Evolutionary conservation across 2,888 invertebrate genomes (phyloP).

Genomic region (Raillietiella orientalis): DNA sequence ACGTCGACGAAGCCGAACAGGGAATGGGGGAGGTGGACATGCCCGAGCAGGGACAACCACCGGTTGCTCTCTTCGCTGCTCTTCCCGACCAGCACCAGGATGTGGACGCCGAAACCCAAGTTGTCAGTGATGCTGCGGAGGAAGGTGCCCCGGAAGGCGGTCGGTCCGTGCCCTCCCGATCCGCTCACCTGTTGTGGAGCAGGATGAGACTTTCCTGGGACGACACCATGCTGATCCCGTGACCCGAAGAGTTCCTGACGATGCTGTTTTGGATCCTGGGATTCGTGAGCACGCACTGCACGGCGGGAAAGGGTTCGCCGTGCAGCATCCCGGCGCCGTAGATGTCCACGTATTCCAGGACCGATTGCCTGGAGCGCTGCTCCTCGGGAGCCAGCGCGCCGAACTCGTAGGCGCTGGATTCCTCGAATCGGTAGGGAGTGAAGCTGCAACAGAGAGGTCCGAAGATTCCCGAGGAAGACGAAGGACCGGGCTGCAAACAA

Average conservation of each 20-base stretch:
- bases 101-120: constrained; percentile 60
- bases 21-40: constrained; percentile 53
- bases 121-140: constrained; percentile 27
- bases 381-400: too few relatives aligned
- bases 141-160: too few relatives aligned
- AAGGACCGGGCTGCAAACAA: too few relatives aligned
- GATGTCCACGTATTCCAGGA: constrained; percentile 24
- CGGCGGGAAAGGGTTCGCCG: constrained; percentile 68
- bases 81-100: constrained; percentile 71
- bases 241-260: constrained; percentile 48
- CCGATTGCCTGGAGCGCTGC: too few relatives aligned
- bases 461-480: too few relatives aligned
- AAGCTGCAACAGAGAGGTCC: too few relatives aligned
- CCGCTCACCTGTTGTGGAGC: constrained; percentile 28
- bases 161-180: too few relatives aligned
- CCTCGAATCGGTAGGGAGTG: too few relatives aligned
- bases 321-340: constrained; percentile 81
- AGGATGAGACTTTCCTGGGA: constrained; percentile 45
- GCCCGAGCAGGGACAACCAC: constrained; percentile 52
- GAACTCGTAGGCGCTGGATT: too few relatives aligned
- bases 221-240: constrained; percentile 69
- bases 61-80: constrained; percentile 55
- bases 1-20: constrained; percentile 81
- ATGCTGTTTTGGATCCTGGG: constrained; percentile 48
- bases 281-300: constrained; percentile 61